Evolutionary conservation across 64 coral and sea anemone species (phyloP).

Genomic region (Dendronephthya gigantea): DNA sequence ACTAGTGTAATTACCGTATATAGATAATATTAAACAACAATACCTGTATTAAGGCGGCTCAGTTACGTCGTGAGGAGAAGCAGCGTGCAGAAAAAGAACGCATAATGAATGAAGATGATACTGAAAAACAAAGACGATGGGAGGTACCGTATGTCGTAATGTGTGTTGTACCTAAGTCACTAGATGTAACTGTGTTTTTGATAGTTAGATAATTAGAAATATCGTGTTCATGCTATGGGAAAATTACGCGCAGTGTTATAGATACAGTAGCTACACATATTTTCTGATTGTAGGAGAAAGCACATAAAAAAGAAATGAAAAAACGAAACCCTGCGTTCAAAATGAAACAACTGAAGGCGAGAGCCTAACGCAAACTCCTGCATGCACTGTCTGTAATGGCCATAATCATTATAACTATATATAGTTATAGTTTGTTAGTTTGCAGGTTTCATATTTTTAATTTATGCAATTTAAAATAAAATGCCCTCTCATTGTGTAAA

Average conservation of each 20-base stretch:
- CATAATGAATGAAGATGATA: constrained; percentile 96
- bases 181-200: no score
- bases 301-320: not conserved
- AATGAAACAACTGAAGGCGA: not conserved
- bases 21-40: not conserved
- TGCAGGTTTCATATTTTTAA: not conserved
- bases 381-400: not conserved
- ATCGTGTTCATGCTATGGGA: no score
- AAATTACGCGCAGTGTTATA: no score
- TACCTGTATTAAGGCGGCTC: constrained; percentile 53
- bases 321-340: not conserved
- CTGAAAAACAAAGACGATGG: constrained; percentile 72
- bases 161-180: no score
- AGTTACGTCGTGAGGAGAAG: constrained; percentile 90
- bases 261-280: no score
- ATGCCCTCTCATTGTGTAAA: no score
- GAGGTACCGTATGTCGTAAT: constrained; percentile 63
- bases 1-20: not conserved
- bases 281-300: not conserved
- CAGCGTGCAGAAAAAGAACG: constrained; percentile 76
- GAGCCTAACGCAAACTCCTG: not conserved
- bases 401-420: not conserved
- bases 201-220: no score
- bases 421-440: not conserved
- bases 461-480: not conserved